A percentile compares a stretch with the other conserved stretches of the same genome.
Evolutionary conservation across 2,797 vertebrate species (phyloP).

Genomic region (Natrix natrix): DNA sequence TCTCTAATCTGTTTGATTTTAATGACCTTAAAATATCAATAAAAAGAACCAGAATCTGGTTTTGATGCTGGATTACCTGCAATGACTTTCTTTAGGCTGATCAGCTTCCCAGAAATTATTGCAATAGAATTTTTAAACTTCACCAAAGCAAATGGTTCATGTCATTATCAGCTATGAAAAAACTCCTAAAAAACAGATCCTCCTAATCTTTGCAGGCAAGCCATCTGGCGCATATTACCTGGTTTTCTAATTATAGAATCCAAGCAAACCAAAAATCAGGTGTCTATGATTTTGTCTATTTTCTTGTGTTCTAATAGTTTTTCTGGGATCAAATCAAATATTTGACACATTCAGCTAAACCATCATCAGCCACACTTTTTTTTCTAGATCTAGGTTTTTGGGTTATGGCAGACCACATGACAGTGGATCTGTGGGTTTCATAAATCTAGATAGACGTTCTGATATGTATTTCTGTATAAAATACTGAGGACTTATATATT

Average conservation of each 20-base stretch:
- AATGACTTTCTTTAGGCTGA: not conserved
- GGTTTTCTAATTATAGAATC: not conserved
- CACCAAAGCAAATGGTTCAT: not conserved
- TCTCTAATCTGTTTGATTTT: not conserved
- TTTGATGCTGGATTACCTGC: not conserved
- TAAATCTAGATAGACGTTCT: not conserved
- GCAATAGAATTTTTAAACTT: not conserved
- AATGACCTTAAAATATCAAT: not conserved
- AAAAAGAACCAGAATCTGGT: not conserved
- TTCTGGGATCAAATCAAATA: not conserved
- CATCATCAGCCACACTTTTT: not conserved
- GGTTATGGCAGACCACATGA: not conserved
- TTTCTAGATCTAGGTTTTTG: not conserved
- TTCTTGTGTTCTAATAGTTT: not conserved
- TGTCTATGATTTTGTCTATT: not conserved
- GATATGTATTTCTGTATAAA: not conserved
- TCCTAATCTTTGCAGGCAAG: not conserved
- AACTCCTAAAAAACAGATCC: not conserved
- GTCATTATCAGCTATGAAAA: not conserved
- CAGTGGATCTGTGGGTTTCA: not conserved
- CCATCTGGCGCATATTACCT: not conserved
- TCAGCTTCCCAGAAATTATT: not conserved
- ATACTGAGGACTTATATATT: not conserved
- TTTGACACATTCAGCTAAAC: not conserved
- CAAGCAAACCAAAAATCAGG: not conserved